Conservation (phyloP, 2,888 invertebrate species). For the Notodonta ziczac region DNA sequence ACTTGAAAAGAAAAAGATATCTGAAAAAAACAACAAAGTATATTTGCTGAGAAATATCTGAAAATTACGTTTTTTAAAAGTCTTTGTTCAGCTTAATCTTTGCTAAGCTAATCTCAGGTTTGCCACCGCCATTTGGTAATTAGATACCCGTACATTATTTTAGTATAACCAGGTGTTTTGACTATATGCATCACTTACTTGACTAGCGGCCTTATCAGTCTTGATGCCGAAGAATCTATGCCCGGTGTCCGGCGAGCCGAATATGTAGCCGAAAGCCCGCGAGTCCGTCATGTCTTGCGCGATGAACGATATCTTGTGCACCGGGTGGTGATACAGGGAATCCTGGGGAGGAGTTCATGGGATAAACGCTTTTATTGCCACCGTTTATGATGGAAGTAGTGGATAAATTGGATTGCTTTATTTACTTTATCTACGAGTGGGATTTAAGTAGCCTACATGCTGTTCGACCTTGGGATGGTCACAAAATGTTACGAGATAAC, state of each 20-base stretch:
- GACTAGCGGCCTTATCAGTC: conserved; percentile 98
- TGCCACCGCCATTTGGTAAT: too few relatives aligned
- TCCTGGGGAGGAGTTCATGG: conserved; percentile 85
- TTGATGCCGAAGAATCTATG: conserved; percentile 99
- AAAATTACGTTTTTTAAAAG: too few relatives aligned
- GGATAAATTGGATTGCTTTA: neutral
- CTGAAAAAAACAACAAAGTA: too few relatives aligned
- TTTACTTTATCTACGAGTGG: neutral
- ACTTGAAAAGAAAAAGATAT: too few relatives aligned
- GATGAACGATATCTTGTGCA: conserved; percentile 99
- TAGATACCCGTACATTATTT: too few relatives aligned
- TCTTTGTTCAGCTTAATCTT: too few relatives aligned
- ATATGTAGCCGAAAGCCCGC: conserved; percentile 99
- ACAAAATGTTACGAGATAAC: too few relatives aligned
- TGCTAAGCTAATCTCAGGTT: too few relatives aligned
- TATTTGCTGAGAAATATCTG: too few relatives aligned
- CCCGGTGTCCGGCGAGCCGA: conserved; percentile 97
- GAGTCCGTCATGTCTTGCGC: conserved; percentile 99
- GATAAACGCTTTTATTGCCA: neutral
- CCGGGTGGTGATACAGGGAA: conserved; percentile 98
- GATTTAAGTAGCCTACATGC: too few relatives aligned
- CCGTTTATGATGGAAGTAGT: neutral
- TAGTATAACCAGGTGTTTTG: neutral
- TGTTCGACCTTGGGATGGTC: too few relatives aligned
- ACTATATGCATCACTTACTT: conserved; percentile 84